A percentile compares a stretch with the other conserved stretches of the same genome.
Evolutionary conservation across 2,888 invertebrate genomes (phyloP).

Genomic region (Sphaerophoria taeniata): DNA sequence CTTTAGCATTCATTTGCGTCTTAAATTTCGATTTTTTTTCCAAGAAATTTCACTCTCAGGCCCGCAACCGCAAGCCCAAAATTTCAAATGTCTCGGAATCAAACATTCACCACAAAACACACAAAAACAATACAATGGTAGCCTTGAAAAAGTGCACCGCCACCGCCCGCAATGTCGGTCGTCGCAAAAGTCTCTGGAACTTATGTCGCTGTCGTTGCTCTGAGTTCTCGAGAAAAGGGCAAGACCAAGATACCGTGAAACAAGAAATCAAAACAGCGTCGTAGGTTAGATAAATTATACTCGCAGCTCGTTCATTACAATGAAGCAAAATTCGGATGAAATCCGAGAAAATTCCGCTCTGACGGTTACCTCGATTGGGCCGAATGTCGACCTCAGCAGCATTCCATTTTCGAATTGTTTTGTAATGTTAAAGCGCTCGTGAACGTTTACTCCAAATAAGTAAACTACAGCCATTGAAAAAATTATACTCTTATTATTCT

Average conservation of each 20-base stretch:
- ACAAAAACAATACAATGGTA: neutral
- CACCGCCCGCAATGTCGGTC: neutral
- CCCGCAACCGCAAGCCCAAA: slow-evolving; percentile 2
- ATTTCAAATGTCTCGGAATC: slow-evolving; percentile 19
- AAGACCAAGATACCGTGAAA: slow-evolving; percentile 18
- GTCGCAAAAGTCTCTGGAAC: slow-evolving; percentile 10
- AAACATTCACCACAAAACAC: slow-evolving; percentile 12
- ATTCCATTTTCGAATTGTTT: too few relatives aligned
- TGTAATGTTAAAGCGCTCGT: too few relatives aligned
- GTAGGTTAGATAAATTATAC: too few relatives aligned
- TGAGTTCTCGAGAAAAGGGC: slow-evolving; percentile 17
- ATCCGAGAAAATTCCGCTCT: too few relatives aligned
- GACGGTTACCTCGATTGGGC: too few relatives aligned
- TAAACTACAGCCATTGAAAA: too few relatives aligned
- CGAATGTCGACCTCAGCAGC: too few relatives aligned
- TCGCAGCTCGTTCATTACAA: too few relatives aligned
- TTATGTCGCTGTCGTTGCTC: neutral
- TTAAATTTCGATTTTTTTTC: slow-evolving; percentile 31
- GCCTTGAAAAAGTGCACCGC: slow-evolving; percentile 39
- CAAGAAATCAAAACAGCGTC: neutral
- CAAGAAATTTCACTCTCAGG: too few relatives aligned
- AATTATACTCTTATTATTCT: too few relatives aligned
- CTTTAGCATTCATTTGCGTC: slow-evolving; percentile 50
- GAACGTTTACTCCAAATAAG: too few relatives aligned
- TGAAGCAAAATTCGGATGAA: too few relatives aligned